Base-by-base conservation (phyloP, 1,140 invertebrate species). In the Drosophila kanapiae region DNA sequence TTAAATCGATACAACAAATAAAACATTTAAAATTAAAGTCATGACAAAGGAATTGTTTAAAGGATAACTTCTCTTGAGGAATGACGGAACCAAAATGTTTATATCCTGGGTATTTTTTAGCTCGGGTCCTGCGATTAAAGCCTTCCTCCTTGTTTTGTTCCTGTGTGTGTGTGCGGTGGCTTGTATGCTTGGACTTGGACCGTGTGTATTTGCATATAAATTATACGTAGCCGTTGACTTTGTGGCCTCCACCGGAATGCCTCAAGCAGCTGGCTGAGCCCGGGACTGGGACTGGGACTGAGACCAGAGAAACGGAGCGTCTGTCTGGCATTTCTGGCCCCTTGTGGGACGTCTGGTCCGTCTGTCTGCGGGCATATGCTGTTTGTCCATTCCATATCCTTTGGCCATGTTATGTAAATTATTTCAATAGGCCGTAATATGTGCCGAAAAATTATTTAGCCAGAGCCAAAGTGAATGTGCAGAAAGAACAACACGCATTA, bases 141-240 rank as follows among this genome's bases (percentile, higher is more conserved):
- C 18, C 31, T 37, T 53, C 33, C 43, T 35, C 11, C 48, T 35
- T 29, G 63, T 33, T 63, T 51, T 82, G 75, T 58, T 74, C 63
- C 59, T 72, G 7, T 80, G 70, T 72, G 59, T 72, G 51, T 79
- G 23, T 23, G 58, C 53, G 47, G 49, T 68, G 68, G 74, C 78
- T 63, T 62, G 51, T 76, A 51, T 61, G 74, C 53, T 82, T 75
- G 72, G 83, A 82, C 79, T 80, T 80, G 71, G 61, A 87, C 80
- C 84, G 80, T 87, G 80, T 88, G 84, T 88, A 88, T 88, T 88
- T 88, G 85, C 84, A 88, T 90, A 88, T 90, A 88, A 88, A 88
- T 88, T 88, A 88, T 88, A 90, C 81, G 78, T 81, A 78, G 85
- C 85, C 80, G 83, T 88, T 88, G 84, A 88, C 84, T 88, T 88